A percentile compares a stretch with the other conserved stretches of the same genome.
Conservation (phyloP, 2,113 vertebrate genomes). For the Pachyramphus minor region DNA sequence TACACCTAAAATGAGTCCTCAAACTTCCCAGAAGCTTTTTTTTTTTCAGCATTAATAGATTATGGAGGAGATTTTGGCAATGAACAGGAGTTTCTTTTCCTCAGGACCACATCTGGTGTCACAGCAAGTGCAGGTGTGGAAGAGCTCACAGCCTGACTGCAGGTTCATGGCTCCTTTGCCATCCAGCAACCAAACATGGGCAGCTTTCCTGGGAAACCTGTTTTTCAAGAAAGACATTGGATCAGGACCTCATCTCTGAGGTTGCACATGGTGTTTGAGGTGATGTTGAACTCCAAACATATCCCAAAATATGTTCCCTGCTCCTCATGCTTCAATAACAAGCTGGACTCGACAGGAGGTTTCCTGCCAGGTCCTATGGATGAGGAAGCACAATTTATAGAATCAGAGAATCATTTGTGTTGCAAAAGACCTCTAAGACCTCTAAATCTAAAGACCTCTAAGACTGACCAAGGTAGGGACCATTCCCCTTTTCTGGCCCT, state of each 20-base stretch:
- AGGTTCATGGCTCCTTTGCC: neutral
- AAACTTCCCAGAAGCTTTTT: neutral
- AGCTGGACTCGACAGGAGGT: neutral
- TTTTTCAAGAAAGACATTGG: neutral
- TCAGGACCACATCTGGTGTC: neutral
- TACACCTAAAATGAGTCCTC: neutral
- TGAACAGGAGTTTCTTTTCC: neutral
- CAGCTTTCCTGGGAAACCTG: neutral
- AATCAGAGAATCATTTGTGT: neutral
- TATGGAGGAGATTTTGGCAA: neutral
- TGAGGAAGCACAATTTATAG: neutral
- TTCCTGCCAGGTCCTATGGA: neutral
- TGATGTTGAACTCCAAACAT: neutral
- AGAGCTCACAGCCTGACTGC: neutral
- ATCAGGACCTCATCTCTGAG: neutral
- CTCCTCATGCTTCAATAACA: neutral
- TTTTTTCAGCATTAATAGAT: neutral
- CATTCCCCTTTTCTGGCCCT: neutral
- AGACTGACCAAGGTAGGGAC: neutral
- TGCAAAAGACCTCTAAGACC: neutral
- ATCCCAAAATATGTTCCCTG: neutral
- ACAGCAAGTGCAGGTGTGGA: neutral
- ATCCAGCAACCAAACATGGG: rapidly evolving
- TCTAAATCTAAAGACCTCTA: neutral
- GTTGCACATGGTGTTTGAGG: neutral